Evolutionary conservation across 2,797 vertebrate species (phyloP), one percentile per base, ranked within the genome.

Genomic region (Psittacula echo): DNA sequence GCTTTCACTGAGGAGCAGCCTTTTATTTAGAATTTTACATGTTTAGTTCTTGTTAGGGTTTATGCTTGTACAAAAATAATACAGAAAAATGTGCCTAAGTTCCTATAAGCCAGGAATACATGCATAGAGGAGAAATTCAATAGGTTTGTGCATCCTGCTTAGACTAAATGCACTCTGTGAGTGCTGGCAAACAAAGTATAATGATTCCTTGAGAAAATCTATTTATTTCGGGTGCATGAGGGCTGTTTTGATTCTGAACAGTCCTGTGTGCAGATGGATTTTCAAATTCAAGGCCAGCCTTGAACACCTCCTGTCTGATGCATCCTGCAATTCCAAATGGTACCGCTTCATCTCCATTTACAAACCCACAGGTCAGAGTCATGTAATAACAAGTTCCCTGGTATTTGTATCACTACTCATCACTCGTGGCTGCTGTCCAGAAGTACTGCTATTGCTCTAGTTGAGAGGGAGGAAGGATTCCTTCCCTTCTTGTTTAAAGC

Each of bases 91-190:
- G 16, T 11, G 7, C n/a, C 50, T 27, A 9, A 65, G 66, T 60
- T 39, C 23, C 32, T 26, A 2, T 48, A 50, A 72, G 10, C 13
- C 71, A 77, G 47, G 73, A 60, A 53, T 29, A 21, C 5, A 1
- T 1, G 2, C 1, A 2, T 13, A 16, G 47, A 60, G 27, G 30
- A 85, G 34, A 58, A 3, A 32, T 45, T 60, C 3, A 16, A 5
- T 21, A 17, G 5, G 5, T 50, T 70, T 65, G 22, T 34, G 10
- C 68, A 65, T 71, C n/a, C 26, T 51, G 10, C 64, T 50, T 32
- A 50, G 34, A 20, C 14, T 24, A 26, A 62, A 42, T 12, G 4
- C 18, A 19, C 37, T 41, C 67, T 53, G 39, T 29, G 14, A 68
- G 42, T 50, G 42, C 9, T 23, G 16, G 32, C 17, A 64, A 68